Evolutionary conservation across 1,140 invertebrate species (phyloP).

Genomic region (Rhagoletis zephyria): DNA sequence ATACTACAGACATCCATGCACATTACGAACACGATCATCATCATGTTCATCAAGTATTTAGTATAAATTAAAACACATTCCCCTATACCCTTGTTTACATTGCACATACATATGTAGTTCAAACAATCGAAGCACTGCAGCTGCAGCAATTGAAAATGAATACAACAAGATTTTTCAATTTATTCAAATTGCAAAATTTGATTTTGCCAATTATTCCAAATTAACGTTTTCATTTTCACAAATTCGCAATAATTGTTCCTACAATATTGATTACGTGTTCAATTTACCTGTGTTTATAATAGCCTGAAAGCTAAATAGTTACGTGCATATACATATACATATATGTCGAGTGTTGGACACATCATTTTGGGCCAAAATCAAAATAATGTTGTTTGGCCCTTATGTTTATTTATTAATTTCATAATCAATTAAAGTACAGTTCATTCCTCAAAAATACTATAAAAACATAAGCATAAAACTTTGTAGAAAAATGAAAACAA

Average conservation of each 20-base stretch:
- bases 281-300: not conserved
- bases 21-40: no score
- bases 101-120: not conserved
- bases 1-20: no score
- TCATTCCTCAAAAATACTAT: no score
- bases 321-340: no score
- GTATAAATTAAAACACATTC: not conserved
- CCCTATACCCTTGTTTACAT: not conserved
- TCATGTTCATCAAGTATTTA: not conserved
- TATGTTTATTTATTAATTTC: no score
- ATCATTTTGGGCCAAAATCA: no score
- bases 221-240: conserved; percentile 35
- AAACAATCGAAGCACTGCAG: not conserved
- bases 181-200: conserved; percentile 27
- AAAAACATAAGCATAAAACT: no score
- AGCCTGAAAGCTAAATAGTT: not conserved
- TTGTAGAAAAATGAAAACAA: no score
- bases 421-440: no score
- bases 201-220: conserved; percentile 28
- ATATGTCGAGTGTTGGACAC: no score
- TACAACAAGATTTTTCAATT: conserved; percentile 42
- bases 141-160: conserved; percentile 9
- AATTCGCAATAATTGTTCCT: not conserved
- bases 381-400: no score
- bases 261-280: conserved; percentile 2